Percentiles rank a stretch among this genome's conserved stretches.
These are phyloP conservation scores for Laticauda laticaudata DNA, from an alignment of 2,113 vertebrate species.

Conservation along the genomic window DNA sequence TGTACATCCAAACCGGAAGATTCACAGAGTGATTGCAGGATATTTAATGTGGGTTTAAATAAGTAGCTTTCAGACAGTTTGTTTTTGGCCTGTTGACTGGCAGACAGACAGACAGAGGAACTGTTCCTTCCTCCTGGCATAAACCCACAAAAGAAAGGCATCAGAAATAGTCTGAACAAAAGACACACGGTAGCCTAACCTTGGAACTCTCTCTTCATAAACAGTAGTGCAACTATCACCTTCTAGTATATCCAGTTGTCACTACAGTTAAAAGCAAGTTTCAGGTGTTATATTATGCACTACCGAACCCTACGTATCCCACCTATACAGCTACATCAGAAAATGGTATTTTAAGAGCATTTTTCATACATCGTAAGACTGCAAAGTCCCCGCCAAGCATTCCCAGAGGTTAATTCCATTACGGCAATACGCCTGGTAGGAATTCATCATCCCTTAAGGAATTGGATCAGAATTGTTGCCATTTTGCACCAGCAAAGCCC, in stretches of 20 bases:
- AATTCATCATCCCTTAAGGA: background rate
- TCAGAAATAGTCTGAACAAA: background rate
- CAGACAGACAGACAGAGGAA: background rate
- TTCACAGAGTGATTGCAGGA: background rate
- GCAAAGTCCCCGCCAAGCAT: background rate
- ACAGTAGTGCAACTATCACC: background rate
- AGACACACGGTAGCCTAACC: background rate
- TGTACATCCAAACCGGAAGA: background rate
- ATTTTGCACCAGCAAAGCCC: constrained; percentile 28
- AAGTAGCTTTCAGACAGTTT: background rate
- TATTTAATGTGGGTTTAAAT: background rate
- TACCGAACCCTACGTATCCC: background rate
- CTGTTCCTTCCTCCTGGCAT: background rate
- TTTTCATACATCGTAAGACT: background rate
- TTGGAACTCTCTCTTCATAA: background rate
- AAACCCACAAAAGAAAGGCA: background rate
- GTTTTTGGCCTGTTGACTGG: background rate
- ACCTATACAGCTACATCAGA: background rate
- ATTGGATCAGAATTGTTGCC: background rate
- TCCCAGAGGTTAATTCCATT: background rate
- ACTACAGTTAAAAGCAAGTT: background rate
- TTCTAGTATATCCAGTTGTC: background rate
- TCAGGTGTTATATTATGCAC: background rate
- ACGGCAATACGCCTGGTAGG: no score
- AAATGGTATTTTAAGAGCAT: background rate